Evolutionary conservation across 2,888 invertebrate species (phyloP).

Genomic region (Chorisops tibialis): DNA sequence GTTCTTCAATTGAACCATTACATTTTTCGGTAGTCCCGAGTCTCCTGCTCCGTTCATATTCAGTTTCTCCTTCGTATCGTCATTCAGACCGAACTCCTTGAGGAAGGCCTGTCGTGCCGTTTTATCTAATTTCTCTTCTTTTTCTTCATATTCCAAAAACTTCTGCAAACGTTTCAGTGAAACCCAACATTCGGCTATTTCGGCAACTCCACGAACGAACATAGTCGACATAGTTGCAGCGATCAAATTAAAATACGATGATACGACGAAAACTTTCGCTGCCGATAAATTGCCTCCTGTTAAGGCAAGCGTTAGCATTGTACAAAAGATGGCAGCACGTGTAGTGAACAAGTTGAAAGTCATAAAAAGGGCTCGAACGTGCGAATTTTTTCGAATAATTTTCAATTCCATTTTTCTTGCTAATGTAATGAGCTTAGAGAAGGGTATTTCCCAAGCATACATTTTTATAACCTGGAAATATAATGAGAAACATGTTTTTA

Average conservation of each 20-base stretch:
- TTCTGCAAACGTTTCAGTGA: conserved; percentile 65
- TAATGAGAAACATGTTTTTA: too few species aligned
- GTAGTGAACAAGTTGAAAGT: conserved; percentile 79
- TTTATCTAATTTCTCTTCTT: conserved; percentile 13
- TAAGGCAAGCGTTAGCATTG: conserved; percentile 67
- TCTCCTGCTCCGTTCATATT: conserved; percentile 12
- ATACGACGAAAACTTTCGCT: conserved; percentile 57
- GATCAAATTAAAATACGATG: conserved; percentile 56
- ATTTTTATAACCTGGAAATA: conserved; percentile 76
- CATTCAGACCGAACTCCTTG: conserved; percentile 28
- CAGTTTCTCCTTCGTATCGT: conserved; percentile 20
- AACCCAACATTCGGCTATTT: conserved; percentile 75
- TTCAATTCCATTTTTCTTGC: conserved; percentile 64
- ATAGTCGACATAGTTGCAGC: conserved; percentile 58
- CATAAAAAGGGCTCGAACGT: conserved; percentile 65
- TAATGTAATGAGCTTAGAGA: conserved; percentile 67
- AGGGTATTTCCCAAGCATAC: conserved; percentile 89
- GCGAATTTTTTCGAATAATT: conserved; percentile 61
- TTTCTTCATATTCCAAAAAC: conserved; percentile 52
- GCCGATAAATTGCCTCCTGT: conserved; percentile 66
- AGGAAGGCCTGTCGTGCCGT: neutral
- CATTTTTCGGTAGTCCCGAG: conserved; percentile 11
- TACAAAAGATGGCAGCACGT: conserved; percentile 72
- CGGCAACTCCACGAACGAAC: conserved; percentile 68
- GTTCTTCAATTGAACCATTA: conserved; percentile 39